Evolutionary conservation across 1,140 invertebrate genomes (phyloP).

Genomic region (Trichoplusia ni): DNA sequence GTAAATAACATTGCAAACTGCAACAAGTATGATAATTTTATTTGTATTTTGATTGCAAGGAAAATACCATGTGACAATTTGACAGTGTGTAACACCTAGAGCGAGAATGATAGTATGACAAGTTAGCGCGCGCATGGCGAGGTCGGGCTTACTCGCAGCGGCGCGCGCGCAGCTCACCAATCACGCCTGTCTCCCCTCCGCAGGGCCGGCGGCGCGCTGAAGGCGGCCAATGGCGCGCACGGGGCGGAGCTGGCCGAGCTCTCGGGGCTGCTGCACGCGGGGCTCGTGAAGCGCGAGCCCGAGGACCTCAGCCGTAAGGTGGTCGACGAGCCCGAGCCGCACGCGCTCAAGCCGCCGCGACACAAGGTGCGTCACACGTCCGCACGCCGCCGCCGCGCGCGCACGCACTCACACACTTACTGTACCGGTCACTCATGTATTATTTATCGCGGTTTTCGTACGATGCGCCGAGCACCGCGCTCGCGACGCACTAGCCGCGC

Average conservation of each 20-base stretch:
- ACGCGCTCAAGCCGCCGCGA: constrained; percentile 78
- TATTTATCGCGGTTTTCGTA: constrained; percentile 70
- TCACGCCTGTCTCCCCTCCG: constrained; percentile 74
- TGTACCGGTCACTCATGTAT: constrained; percentile 75
- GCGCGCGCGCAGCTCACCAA: constrained; percentile 75
- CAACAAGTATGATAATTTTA: constrained; percentile 38
- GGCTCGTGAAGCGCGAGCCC: constrained; percentile 81
- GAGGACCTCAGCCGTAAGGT: constrained; percentile 82
- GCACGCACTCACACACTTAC: constrained; percentile 78
- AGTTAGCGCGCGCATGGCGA: constrained; percentile 60
- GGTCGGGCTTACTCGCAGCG: constrained; percentile 59
- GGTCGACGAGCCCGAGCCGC: constrained; percentile 76
- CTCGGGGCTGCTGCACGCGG: constrained; percentile 79
- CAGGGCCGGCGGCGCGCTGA: constrained; percentile 74
- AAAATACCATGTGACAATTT: constrained; percentile 41
- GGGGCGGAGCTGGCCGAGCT: constrained; percentile 82
- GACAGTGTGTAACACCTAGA: constrained; percentile 41
- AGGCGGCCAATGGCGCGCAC: constrained; percentile 79
- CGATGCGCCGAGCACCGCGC: constrained; percentile 72
- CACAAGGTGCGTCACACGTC: constrained; percentile 80
- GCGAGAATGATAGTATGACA: constrained; percentile 54
- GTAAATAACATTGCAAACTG: constrained; percentile 30
- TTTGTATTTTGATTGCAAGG: constrained; percentile 31
- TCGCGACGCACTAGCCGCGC: constrained; percentile 75
- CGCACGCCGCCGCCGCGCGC: constrained; percentile 78